Conservation (phyloP, 2,888 invertebrate species). For the Zygogramma bicolorata region DNA sequence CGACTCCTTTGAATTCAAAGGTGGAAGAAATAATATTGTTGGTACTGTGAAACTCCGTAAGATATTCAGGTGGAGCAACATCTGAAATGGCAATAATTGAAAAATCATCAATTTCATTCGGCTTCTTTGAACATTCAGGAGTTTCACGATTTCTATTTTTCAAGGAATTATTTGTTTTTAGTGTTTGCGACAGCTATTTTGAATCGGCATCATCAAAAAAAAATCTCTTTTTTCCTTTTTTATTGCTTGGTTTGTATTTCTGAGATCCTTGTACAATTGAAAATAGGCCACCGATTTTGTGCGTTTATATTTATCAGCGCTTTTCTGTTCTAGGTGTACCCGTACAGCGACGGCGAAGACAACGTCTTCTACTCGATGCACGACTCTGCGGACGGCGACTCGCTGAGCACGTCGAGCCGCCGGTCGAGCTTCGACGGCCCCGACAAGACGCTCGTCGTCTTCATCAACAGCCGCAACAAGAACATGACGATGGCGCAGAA, state of each 20-base stretch:
- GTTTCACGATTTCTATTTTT: too few species aligned
- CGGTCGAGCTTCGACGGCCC: constrained; percentile 69
- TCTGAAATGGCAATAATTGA: neutral
- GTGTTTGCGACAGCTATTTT: too few species aligned
- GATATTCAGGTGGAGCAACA: too few species aligned
- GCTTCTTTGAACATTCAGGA: too few species aligned
- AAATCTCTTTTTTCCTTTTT: too few species aligned
- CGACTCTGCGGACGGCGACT: constrained; percentile 72
- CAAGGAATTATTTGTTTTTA: neutral
- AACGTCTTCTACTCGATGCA: constrained; percentile 68
- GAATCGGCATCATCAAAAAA: too few species aligned
- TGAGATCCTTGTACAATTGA: neutral
- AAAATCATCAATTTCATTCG: too few species aligned
- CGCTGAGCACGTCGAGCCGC: constrained; percentile 70
- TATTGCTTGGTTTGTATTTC: neutral
- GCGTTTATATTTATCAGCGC: neutral
- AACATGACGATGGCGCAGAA: constrained; percentile 69
- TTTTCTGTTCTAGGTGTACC: constrained; percentile 66
- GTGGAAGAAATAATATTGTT: neutral
- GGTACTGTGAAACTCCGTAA: neutral
- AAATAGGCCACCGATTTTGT: neutral
- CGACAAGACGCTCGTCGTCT: constrained; percentile 69
- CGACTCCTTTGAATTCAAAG: neutral
- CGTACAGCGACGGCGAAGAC: constrained; percentile 71
- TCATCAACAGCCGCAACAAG: constrained; percentile 66